Evolutionary conservation across 2,888 invertebrate species (phyloP), one percentile per base, ranked within the genome.

Genomic region (Drosophila subsilvestris): DNA sequence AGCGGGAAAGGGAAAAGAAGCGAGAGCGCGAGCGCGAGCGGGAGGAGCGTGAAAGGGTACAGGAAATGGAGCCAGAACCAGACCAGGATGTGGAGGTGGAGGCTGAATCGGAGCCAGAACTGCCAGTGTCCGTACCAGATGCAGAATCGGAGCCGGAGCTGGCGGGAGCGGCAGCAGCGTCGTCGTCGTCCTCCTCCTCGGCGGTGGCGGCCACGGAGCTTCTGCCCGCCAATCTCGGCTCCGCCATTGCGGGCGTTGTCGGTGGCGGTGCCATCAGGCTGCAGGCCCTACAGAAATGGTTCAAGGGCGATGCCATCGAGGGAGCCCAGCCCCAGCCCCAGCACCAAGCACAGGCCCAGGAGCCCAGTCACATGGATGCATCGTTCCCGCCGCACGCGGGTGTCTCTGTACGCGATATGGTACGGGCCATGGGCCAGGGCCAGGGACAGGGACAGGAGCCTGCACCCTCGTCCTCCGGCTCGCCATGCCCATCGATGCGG

Each of bases 341-440:
- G 14, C 51, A 55, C 1, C 67, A 67, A 32, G 37, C 14, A 32
- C 68, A 68, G 1, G 71, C 53, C 0, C 51, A 70, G 2, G 65
- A 37, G n/a, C 74, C 0, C 57, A 44, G n/a, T 48, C 73, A 2
- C 66, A 67, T 37, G 37, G 10, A 20, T 14, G 29, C 50, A 1
- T 25, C 44, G 2, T 9, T 51, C 8, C 62, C 67, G 1, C 63
- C 60, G 22, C 83, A 90, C 27, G 89, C 91, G 0, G 89, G 90
- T 1, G 91, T 91, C 1, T 95, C 95, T 0, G 96, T 96, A 14
- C 94, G 95, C 74, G 96, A 96, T 76, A 91, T 96, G 58, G 95
- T 96, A 4, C 95, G 95, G 84, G 95, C 94, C 0, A 94, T 96
- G 89, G 95, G 95, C 0, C 37, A 37, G 14, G 91, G 89, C 0